These are phyloP conservation scores for Aphidoletes aphidimyza DNA, from an alignment of 2,888 invertebrate species.

Conservation along the genomic window DNA sequence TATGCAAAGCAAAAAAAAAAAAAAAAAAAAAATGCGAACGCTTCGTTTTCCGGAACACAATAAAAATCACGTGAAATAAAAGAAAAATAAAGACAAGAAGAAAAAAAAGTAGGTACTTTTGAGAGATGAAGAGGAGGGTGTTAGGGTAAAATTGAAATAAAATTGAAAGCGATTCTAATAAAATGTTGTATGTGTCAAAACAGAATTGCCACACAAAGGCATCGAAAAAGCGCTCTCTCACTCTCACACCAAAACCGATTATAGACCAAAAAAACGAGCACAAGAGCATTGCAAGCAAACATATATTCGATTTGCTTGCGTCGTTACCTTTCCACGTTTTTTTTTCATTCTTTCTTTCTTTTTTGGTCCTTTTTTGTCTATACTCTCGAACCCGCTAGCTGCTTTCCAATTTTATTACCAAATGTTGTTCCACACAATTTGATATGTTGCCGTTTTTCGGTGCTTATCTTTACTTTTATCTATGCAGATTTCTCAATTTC, in stretches of 20 bases:
- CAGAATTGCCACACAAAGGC: too few relatives aligned
- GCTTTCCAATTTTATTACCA: background rate
- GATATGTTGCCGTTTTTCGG: background rate
- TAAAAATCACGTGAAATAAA: background rate
- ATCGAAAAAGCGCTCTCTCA: too few relatives aligned
- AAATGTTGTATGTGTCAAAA: background rate
- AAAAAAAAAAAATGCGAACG: too few relatives aligned
- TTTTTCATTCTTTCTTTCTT: background rate
- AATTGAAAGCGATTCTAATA: background rate
- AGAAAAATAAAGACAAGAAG: background rate
- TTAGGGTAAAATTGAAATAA: slow-evolving; percentile 17
- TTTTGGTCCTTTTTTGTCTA: background rate
- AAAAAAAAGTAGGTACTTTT: background rate
- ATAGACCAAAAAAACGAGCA: background rate
- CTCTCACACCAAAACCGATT: background rate
- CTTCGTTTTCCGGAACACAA: background rate
- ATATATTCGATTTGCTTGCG: background rate
- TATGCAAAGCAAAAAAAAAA: too few relatives aligned
- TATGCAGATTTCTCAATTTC: background rate
- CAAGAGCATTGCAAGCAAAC: background rate
- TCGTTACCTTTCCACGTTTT: background rate
- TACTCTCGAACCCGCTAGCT: too few relatives aligned
- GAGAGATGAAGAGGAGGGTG: too few relatives aligned
- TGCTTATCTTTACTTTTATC: background rate
- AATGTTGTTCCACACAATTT: background rate